phyloP scores from a whole-genome alignment of 1,140 invertebrate species.

The Drosophila rufa region DNA sequence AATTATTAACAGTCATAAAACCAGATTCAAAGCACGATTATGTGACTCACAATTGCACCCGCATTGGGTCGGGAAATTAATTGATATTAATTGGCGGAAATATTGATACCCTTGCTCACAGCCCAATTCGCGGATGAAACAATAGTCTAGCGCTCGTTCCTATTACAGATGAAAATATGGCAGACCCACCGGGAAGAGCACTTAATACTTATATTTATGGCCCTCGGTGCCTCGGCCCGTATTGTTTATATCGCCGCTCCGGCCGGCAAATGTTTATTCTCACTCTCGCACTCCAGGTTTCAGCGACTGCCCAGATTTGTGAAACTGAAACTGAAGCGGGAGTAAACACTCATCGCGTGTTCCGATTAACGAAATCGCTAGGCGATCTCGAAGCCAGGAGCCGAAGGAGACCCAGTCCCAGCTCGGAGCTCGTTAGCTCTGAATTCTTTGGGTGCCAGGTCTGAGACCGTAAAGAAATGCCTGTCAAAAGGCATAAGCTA shows the following conservation, averaged over 20 bases:
- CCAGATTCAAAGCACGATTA: conserved; percentile 29
- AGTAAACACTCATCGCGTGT: conserved; percentile 69
- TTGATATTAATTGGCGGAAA: conserved; percentile 48
- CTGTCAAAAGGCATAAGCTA: conserved; percentile 50
- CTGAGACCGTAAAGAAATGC: conserved; percentile 62
- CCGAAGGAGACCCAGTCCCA: conserved; percentile 6
- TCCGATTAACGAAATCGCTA: conserved; percentile 62
- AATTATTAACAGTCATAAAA: conserved; percentile 1
- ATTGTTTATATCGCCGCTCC: conserved; percentile 43
- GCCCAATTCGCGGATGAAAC: conserved; percentile 20
- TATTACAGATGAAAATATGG: conserved; percentile 37
- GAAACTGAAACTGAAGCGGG: conserved; percentile 19
- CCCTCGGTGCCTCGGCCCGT: conserved; percentile 19
- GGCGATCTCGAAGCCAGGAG: conserved; percentile 35
- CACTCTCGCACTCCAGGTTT: conserved; percentile 39
- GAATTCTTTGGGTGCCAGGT: conserved; percentile 4
- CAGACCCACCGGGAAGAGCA: conserved; percentile 33
- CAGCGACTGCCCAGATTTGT: conserved; percentile 34
- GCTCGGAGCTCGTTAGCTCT: conserved; percentile 40
- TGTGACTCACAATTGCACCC: conserved; percentile 20
- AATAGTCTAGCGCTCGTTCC: conserved; percentile 26
- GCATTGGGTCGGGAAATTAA: conserved; percentile 11
- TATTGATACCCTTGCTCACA: conserved; percentile 48
- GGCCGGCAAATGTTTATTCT: conserved; percentile 52
- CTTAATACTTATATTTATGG: conserved; percentile 49